Conservation (phyloP, 2,113 vertebrate genomes). For the Octodon degus region DNA sequence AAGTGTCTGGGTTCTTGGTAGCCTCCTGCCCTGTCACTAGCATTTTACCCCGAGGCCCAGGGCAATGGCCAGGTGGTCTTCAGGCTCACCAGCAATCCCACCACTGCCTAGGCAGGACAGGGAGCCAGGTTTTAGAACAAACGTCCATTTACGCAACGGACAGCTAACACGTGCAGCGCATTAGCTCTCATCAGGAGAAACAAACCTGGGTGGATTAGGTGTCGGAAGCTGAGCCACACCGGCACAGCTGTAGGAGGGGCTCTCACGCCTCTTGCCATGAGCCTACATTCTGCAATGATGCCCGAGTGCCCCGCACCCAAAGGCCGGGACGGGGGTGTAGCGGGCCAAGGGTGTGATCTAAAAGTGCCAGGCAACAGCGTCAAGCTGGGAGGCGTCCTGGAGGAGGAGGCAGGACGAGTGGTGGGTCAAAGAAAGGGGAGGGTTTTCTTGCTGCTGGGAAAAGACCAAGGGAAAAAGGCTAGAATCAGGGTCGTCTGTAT, state of each 20-base stretch:
- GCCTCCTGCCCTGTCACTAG: not conserved
- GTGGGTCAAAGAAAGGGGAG: slow-evolving; percentile 5
- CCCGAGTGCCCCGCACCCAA: not conserved
- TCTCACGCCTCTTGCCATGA: not conserved
- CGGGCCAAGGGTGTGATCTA: not conserved
- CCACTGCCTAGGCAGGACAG: not conserved
- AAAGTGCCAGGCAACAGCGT: not conserved
- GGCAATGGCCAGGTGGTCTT: not conserved
- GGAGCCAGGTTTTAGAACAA: slow-evolving; percentile 13
- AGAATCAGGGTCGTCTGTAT: not conserved
- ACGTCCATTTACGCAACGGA: slow-evolving; percentile 6
- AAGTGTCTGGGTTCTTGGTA: not conserved
- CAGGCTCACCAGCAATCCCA: not conserved
- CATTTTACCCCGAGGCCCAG: not conserved
- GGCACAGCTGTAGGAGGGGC: not conserved
- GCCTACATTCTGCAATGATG: not conserved
- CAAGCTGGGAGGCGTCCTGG: slow-evolving; percentile 4
- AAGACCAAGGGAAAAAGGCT: not conserved
- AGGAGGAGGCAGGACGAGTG: not conserved
- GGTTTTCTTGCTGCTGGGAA: slow-evolving; percentile 54
- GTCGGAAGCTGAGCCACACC: not conserved
- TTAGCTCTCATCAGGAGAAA: not conserved
- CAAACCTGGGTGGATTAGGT: not conserved
- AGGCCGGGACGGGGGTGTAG: not conserved
- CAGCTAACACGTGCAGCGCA: not conserved